A percentile compares a stretch with the other conserved stretches of the same genome.
phyloP scores from a whole-genome alignment of 1,140 invertebrate species.

The Pseudomyrmex pallidus region DNA sequence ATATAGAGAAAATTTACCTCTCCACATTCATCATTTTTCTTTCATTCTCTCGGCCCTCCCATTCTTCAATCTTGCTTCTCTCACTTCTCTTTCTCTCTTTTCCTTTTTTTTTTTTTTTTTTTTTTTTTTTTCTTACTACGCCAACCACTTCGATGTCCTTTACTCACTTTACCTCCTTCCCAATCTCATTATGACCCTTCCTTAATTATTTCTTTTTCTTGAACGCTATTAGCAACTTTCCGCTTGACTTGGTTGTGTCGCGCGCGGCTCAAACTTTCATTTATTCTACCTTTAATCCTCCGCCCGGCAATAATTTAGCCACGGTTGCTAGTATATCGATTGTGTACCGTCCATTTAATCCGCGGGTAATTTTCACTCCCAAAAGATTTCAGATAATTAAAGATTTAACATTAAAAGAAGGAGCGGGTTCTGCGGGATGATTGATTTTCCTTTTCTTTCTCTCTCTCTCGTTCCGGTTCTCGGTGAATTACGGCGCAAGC shows the following conservation, averaged over 20 bases:
- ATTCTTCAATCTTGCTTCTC: slow-evolving; percentile 44
- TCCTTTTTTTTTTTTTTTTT: neutral
- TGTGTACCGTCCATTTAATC: slow-evolving; percentile 32
- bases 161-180: slow-evolving; percentile 38
- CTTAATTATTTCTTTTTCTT: slow-evolving; percentile 78
- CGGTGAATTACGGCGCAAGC: slow-evolving; percentile 53
- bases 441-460: slow-evolving; percentile 41
- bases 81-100: neutral
- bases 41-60: slow-evolving; percentile 40
- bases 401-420: slow-evolving; percentile 60
- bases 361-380: slow-evolving; percentile 59
- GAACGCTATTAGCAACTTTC: slow-evolving; percentile 75
- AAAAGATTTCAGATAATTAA: slow-evolving; percentile 63
- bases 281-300: slow-evolving; percentile 70
- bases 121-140: neutral
- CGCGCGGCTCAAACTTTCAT: slow-evolving; percentile 65
- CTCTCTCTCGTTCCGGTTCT: neutral
- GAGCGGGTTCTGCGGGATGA: slow-evolving; percentile 16
- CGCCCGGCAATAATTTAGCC: slow-evolving; percentile 64
- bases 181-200: slow-evolving; percentile 76
- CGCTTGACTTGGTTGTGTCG: slow-evolving; percentile 58
- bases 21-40: neutral
- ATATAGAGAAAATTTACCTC: slow-evolving; percentile 65
- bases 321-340: slow-evolving; percentile 39
- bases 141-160: slow-evolving; percentile 29